Base-by-base conservation (phyloP, 2,113 vertebrate genomes). In the Tapirus terrestris region DNA sequence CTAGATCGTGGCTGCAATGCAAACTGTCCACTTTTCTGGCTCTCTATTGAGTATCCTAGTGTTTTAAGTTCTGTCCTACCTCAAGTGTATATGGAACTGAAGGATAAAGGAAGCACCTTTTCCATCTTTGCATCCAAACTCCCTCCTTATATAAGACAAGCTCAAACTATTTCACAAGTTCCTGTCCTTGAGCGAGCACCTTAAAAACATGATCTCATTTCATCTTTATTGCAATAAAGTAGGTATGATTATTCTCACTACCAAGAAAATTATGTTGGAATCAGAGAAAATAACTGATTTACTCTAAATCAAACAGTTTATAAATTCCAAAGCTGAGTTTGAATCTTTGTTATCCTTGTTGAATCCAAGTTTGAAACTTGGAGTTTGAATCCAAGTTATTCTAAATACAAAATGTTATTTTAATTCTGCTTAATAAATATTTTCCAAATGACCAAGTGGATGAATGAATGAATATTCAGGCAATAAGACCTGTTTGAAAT, bases 381-480 rank as follows among this genome's bases (percentile, higher is more conserved):
- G 21, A 51, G 39, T 87, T 73, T 87, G 17, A 61, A 80, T 36
- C n/a, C 12, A 80, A 25, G 39, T 51, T n/a, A 11, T 85, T 94
- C 8, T 60, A 95, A 96, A 77, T 48, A 65, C 29, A 96, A 85
- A 81, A 60, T n/a, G 16, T 89, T 73, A 56, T 93, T 81, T 82
- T 68, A 86, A 68, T 61, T 87, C 5, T 91, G 18, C 23, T 96
- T 72, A 70, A 58, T 33, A 89, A 79, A 51, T 65, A 94, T 72
- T 89, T 93, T 43, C 5, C 36, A 72, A 39, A 51, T 60, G 39
- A 80, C 20, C 31, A 83, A 73, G 31, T 79, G 9, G 14, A 63
- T 82, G n/a, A 92, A 86, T 79, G 39, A 61, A 72, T 56, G 6
- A 9, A 43, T 72, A 31, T 10, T 6, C 21, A 81, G 16, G n/a